Conservation (phyloP, 2,113 vertebrate genomes). For the Sturnira hondurensis region DNA sequence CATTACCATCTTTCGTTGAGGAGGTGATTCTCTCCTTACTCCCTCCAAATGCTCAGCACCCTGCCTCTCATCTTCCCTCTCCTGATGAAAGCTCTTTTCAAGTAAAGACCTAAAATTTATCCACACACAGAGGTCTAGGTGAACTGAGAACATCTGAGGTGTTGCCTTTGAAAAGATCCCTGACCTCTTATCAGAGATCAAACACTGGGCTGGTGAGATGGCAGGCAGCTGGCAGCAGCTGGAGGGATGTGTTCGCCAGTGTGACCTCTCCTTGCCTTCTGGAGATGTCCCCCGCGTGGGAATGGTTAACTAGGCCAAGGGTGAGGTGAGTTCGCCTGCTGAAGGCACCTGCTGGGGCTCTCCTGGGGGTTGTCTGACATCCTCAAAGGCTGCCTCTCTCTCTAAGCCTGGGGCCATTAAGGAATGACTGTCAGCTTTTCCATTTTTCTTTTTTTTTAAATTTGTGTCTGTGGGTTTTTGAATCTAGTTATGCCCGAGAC, state of each 20-base stretch:
- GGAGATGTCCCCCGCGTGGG: background rate
- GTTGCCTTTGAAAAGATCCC: background rate
- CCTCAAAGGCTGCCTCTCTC: constrained; percentile 52
- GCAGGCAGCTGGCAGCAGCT: background rate
- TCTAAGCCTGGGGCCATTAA: constrained; percentile 39
- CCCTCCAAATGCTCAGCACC: background rate
- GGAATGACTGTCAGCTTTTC: constrained; percentile 40
- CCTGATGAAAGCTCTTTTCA: background rate
- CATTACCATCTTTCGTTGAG: background rate
- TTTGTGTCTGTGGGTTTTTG: constrained; percentile 28
- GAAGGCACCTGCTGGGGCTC: background rate
- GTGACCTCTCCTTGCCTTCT: background rate
- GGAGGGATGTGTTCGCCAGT: background rate
- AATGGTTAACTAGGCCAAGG: constrained; percentile 41
- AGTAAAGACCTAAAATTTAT: background rate
- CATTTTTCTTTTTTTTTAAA: background rate
- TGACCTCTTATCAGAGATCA: constrained; percentile 14
- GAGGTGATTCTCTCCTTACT: background rate
- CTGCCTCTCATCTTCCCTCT: background rate
- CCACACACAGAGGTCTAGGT: background rate
- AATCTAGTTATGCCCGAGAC: constrained; percentile 41
- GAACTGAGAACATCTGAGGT: background rate
- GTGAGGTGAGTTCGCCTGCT: background rate
- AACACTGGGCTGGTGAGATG: background rate
- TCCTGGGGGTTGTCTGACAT: constrained; percentile 4